Evolutionary conservation across 2,797 vertebrate species (phyloP).

Genomic region (Mionectes olivaceus): DNA sequence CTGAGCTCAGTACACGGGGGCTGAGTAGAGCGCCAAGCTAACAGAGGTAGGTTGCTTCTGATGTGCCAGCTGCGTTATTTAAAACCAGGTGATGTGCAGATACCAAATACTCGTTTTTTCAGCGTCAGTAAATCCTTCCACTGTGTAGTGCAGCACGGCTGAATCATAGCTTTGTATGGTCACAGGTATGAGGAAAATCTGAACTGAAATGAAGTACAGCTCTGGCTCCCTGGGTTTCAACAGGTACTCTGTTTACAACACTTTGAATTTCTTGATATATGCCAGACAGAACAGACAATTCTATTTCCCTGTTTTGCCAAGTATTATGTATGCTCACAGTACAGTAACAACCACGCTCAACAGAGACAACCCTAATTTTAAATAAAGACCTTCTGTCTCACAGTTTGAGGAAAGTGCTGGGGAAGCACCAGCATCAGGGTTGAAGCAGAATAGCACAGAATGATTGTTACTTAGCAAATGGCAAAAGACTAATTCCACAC

Average conservation of each 20-base stretch:
- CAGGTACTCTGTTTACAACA: not conserved
- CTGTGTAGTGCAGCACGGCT: not conserved
- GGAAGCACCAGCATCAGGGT: not conserved
- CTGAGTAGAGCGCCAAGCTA: not conserved
- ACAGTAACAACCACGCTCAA: not conserved
- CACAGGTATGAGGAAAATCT: not conserved
- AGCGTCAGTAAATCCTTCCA: not conserved
- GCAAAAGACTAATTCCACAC: not conserved
- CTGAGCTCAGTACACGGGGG: accelerated
- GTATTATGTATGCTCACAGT: not conserved
- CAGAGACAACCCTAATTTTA: not conserved
- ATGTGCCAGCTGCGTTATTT: not conserved
- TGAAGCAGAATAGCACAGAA: not conserved
- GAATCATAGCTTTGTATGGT: not conserved
- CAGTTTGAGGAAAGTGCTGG: not conserved
- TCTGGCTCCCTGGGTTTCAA: not conserved
- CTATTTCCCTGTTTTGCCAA: not conserved
- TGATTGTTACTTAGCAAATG: not conserved
- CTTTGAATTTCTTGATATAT: not conserved
- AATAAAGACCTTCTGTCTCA: not conserved
- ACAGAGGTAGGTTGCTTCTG: not conserved
- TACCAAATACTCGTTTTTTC: not conserved
- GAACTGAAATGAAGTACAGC: not conserved
- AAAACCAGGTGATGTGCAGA: not conserved
- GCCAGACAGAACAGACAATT: not conserved